Evolutionary conservation across 2,797 vertebrate species (phyloP), one percentile per base, ranked within the genome.

Genomic region (Rhincodon typus): DNA sequence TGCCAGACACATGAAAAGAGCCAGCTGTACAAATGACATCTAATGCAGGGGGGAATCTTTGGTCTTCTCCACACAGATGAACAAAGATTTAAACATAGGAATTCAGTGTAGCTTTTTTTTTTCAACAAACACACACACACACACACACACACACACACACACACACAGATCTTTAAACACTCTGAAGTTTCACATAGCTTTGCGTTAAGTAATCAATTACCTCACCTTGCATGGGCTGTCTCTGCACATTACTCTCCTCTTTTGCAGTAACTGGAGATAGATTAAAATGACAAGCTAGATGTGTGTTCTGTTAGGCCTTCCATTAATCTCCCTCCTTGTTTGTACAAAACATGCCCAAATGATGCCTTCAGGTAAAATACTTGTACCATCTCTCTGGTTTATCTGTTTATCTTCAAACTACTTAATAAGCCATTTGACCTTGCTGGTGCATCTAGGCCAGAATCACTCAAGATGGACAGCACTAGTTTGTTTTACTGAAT

Each of bases 21-120:
- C 94, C 94, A 95, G 94, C 70, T 95, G 94, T 77, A n/a, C 72
- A 95, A 95, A 95, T 95, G 94, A 72, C 70, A 77, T n/a, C 53
- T 94, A 50, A 74, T 95, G 69, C 70, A 77, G 69, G 7, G 70
- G 67, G 23, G 8, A 46, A 53, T 53, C 42, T 50, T 74, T 7
- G 13, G 50, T 77, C 42, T 95, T 95, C 46, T 53, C 94, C 94
- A 27, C 53, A 12, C 12, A 95, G 46, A 74, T 74, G 90, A 93
- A n/a, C 34, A 69, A 93, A 93, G 66, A 95, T 77, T 77, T 53
- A 77, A 95, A 57, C 72, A 2, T 57, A 77, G 67, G 70, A 94
- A 74, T 95, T 77, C 94, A 53, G 69, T 77, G 94, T 17, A 77
- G 94, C 53, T 57, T 72, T 94, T 69, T 42, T 74, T 19, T 77